These are phyloP conservation scores for Mormyrus iriodes DNA, from an alignment of 2,113 vertebrate genomes.

Conservation along the genomic window DNA sequence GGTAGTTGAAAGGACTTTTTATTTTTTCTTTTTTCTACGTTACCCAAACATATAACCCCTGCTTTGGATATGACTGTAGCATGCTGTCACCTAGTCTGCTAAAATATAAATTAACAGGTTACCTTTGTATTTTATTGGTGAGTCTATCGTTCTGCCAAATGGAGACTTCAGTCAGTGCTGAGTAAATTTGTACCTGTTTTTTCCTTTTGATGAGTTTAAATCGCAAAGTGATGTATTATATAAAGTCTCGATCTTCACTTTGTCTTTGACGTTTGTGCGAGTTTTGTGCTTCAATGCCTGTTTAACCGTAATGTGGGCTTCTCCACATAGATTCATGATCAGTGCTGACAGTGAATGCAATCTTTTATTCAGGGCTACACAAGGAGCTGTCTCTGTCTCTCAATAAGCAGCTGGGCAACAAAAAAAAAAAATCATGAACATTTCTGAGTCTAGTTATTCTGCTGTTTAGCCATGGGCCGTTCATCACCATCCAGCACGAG, in stretches of 20 bases:
- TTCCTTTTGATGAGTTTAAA: neutral
- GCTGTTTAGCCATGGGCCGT: neutral
- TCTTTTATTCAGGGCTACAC: constrained; percentile 3
- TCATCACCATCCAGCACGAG: neutral
- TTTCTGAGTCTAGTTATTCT: neutral
- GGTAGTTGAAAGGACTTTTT: constrained; percentile 17
- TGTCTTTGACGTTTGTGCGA: neutral
- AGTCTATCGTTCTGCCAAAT: constrained; percentile 30
- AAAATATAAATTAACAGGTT: constrained; percentile 37
- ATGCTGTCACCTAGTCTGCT: constrained; percentile 36
- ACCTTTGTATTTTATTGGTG: constrained; percentile 41
- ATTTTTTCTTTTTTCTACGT: neutral
- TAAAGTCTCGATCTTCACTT: neutral
- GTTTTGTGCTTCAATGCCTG: neutral
- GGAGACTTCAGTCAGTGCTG: neutral
- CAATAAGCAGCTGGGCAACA: neutral
- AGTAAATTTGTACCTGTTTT: neutral
- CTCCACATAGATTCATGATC: neutral
- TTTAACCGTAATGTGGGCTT: neutral
- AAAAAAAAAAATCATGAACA: neutral
- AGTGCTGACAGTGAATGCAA: neutral
- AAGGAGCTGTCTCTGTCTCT: neutral
- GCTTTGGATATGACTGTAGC: constrained; percentile 50
- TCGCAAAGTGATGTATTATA: neutral
- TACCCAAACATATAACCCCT: constrained; percentile 40